Conservation (phyloP, 2,797 vertebrate genomes). For the Cossypha niveicapilla region DNA sequence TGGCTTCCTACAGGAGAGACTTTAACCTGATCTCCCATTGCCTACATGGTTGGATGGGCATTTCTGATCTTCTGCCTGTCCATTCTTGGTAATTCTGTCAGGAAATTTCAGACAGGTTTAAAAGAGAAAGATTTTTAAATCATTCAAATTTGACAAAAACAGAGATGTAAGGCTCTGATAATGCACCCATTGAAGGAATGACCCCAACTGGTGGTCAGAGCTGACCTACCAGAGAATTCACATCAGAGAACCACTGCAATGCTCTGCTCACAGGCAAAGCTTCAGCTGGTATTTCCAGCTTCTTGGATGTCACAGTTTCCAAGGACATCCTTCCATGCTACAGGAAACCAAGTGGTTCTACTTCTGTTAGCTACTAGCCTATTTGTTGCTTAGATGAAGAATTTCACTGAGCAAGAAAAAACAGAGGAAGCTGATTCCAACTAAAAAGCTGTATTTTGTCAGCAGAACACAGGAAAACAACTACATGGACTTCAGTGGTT, state of each 20-base stretch:
- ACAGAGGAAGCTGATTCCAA: not conserved
- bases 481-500: not conserved
- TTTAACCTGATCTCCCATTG: not conserved
- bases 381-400: not conserved
- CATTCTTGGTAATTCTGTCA: not conserved
- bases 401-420: not conserved
- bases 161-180: not conserved
- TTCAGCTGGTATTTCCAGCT: not conserved
- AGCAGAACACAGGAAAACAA: rapidly evolving
- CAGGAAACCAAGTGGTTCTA: not conserved
- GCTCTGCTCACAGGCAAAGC: not conserved
- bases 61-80: not conserved
- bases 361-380: not conserved
- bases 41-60: rapidly evolving
- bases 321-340: not conserved
- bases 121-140: not conserved
- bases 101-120: not conserved
- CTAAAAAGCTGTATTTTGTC: not conserved
- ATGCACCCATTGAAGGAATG: not conserved
- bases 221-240: not conserved
- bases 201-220: not conserved
- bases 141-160: not conserved
- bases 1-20: not conserved
- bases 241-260: not conserved
- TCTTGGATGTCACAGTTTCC: not conserved